Base-by-base conservation (phyloP, 2,888 invertebrate genomes). In the Neoaliturus tenellus region DNA sequence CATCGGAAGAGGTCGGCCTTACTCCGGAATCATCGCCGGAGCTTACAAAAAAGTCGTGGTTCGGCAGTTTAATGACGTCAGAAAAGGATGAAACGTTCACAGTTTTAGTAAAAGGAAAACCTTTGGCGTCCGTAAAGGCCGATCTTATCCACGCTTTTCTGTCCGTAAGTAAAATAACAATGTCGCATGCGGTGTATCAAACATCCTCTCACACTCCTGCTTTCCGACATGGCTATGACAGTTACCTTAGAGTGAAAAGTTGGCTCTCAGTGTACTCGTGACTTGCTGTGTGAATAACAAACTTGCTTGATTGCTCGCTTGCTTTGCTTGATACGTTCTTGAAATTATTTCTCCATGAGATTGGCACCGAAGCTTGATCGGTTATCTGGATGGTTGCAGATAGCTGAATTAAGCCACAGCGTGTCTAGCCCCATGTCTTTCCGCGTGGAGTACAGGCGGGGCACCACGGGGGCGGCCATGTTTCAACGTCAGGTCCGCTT, bases 391-490 rank as follows among this genome's bases (percentile, higher is more conserved):
- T 82, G 82, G 75, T 91, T 91, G 4, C 91, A 98, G 98, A 98
- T 98, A 94, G 96, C 98, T 20, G 98, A 98, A 91, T 91, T 98
- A 88, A 98, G 97, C 71, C 99, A 99, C 92, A 99, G 98, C 89
- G 99, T 99, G n/a, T 94, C 98, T 39, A 98, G 98, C 86, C 98
- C 99, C 75, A 98, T 98, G 94, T 98, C 98, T 48, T 99, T 99
- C 92, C 94, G 98, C 82, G 99, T 99, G 84, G 99, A 99, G 90
- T 99, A 99, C 92, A 98, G 98, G 90, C 92, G 99, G 75, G 98
- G 97, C 25, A 96, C 97, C 67, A 97, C 98, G 87, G 98, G 98
- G 82, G 97, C 98, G 28, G 97, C 97, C 85, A 98, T 99, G 97
- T 98, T 99, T 90, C 98, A 98, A 89, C 92, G 99, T 87, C 98